These are phyloP conservation scores for Ochotona princeps DNA, from an alignment of 2,113 vertebrate genomes.

Conservation along the genomic window DNA sequence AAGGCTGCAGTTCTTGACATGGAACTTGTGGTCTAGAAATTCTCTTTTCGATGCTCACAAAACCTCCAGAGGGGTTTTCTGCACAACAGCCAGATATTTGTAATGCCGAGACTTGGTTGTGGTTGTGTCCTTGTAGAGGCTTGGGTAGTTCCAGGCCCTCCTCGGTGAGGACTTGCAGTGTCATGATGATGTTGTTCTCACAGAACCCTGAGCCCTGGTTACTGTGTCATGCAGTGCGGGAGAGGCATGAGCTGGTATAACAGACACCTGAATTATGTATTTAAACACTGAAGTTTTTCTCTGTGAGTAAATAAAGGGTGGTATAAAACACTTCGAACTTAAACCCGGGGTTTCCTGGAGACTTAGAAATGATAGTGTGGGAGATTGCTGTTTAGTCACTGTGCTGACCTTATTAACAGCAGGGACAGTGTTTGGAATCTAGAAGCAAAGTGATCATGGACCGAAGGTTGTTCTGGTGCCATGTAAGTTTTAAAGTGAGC, in stretches of 20 bases:
- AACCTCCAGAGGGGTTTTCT: neutral
- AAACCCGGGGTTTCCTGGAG: neutral
- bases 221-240: neutral
- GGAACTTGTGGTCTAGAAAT: neutral
- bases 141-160: neutral
- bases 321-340: neutral
- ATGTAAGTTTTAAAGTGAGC: neutral
- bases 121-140: neutral
- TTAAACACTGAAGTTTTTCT: neutral
- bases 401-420: neutral
- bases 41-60: conserved; percentile 24
- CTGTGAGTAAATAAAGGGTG: neutral
- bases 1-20: neutral
- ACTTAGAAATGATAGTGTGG: neutral
- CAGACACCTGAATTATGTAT: neutral
- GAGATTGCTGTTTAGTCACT: neutral
- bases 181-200: fast-evolving
- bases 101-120: neutral
- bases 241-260: too few relatives aligned
- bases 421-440: neutral
- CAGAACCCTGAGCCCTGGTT: neutral
- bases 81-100: conserved; percentile 25
- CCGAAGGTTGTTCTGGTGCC: neutral
- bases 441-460: neutral
- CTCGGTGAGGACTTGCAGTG: neutral